Base-by-base conservation (phyloP, 2,888 invertebrate genomes). In the Brachypalpus laphriformis region DNA sequence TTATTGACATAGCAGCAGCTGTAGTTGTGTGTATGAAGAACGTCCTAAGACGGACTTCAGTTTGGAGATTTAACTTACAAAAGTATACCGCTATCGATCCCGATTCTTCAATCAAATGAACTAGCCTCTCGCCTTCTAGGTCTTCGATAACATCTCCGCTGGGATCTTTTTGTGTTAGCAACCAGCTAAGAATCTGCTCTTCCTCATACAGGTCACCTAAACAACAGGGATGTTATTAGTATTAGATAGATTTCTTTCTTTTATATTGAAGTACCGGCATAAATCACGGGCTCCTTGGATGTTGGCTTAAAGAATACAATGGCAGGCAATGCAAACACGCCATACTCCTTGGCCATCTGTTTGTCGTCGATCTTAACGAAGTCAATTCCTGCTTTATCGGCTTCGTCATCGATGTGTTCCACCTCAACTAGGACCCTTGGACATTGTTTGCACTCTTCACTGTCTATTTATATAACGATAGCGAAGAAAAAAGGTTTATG, bases 381-480 rank as follows among this genome's bases (percentile, higher is more conserved):
- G 90, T 98, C 97, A 86, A 98, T 98, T 5, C 97, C 97, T 3
- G 96, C 96, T 16, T 95, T 94, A 90, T 98, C 97, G 0, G 97
- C 98, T 88, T 98, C 98, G 89, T 98, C 98, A 89, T 98, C 98
- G 88, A 98, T 98, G 91, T 97, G 97, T 90, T 98, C 98, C 87
- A 98, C 96, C 91, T 97, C 97, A 40, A 94, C 94, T 88, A 98
- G 93, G 25, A 98, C 98, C 90, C 96, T 94, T 88, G 96, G 96
- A 91, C 98, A 98, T 92, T 98, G 98, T 92, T 97, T 98, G 93
- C 98, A 98, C 93, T 98, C 97, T 93, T 96, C 96, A 94, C 97
- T 97, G 93, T 97, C 98, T 98, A 89, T n/a, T 5, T 4, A 25
- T 25, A 25, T 25, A 25, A n/a, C n/a, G n/a, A n/a, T n/a, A n/a